Base-by-base conservation (phyloP, 2,888 invertebrate species). In the Matsumyia berberina region DNA sequence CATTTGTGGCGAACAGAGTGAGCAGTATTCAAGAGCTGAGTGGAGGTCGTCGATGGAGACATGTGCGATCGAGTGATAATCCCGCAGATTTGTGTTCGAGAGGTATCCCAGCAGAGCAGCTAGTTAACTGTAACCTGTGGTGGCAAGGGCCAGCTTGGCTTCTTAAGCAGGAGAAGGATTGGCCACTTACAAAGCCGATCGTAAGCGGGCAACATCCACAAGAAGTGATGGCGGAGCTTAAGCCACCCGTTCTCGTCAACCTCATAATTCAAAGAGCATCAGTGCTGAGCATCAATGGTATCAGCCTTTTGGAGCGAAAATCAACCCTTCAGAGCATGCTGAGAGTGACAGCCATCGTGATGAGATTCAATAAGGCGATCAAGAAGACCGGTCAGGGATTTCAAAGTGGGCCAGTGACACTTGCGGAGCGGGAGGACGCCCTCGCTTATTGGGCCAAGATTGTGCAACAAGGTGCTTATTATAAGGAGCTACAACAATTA, bases 1-100 rank as follows among this genome's bases (percentile, higher is more conserved):
- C 78, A 0, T 80, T 62, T n/a, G 74, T 85, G 2, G 62, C 57
- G 1, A 80, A 74, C n/a, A 37, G 74, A 9, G 19, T 78, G 5
- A 33, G 62, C 5, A 29, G 9, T 1, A 70, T 77, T 31, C 58
- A 70, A 17, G 58, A 49, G 5, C 29, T 53, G n/a, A 70, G 57
- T 0, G 53, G 17, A 0, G 17, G 37, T 12, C 39, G 58, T 17
- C 33, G 12, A n/a, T 76, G 81, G 35, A 35, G 9, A 9, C 35
- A 35, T 3, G 35, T 35, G 2, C 2, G 9, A 9, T 35, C 35
- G 0, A 9, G 9, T 0, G 35, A 35, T 2, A 35, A 35, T 9
- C 35, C 35, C 0, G 1, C 35, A 2, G 35, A 35, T 9, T 3
- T 9, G 9, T 8, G 35, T 2, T 35, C 35, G 0, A 8, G 35